A percentile compares a stretch with the other conserved stretches of the same genome.
phyloP scores from a whole-genome alignment of 2,888 invertebrate genomes.

The Drosophila borealis region DNA sequence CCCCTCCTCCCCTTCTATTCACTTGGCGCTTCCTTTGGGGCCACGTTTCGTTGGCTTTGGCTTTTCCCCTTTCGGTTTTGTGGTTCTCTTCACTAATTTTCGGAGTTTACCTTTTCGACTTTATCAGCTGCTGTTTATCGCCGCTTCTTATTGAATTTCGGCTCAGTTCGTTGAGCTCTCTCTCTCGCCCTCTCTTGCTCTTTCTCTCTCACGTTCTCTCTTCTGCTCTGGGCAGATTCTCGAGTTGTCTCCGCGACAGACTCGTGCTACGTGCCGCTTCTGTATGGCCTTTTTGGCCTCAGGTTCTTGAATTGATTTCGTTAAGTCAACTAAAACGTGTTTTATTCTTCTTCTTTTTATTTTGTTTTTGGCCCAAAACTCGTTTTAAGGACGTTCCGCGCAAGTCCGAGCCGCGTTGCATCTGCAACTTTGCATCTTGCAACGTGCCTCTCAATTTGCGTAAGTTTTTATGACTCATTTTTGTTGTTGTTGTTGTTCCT shows the following conservation, averaged over 20 bases:
- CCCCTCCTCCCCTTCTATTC: background rate
- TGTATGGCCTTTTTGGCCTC: slow-evolving; percentile 26
- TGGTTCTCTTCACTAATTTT: slow-evolving; percentile 62
- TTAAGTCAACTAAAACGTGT: slow-evolving; percentile 73
- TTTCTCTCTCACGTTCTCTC: slow-evolving; percentile 2
- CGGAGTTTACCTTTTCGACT: slow-evolving; percentile 63
- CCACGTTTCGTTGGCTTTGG: slow-evolving; percentile 10
- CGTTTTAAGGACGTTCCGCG: slow-evolving; percentile 71
- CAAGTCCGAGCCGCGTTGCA: slow-evolving; percentile 1
- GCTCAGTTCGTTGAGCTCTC: slow-evolving; percentile 52
- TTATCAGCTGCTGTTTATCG: slow-evolving; percentile 79
- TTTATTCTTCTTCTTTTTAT: slow-evolving; percentile 42
- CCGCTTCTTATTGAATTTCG: slow-evolving; percentile 71
- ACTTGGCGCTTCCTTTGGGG: slow-evolving; percentile 41
- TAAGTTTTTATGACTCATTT: slow-evolving; percentile 67
- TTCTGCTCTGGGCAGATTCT: slow-evolving; percentile 26
- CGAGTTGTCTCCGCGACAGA: slow-evolving; percentile 39
- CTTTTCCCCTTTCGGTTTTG: slow-evolving; percentile 12
- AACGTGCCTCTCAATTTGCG: slow-evolving; percentile 43
- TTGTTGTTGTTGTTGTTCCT: background rate
- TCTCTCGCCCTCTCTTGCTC: background rate
- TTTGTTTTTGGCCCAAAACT: slow-evolving; percentile 58
- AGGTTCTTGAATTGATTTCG: slow-evolving; percentile 69
- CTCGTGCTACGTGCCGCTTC: slow-evolving; percentile 67
- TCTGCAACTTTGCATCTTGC: slow-evolving; percentile 40